Percentiles rank a stretch among this genome's conserved stretches.
phyloP scores from a whole-genome alignment of 2,797 vertebrate species.

The Phylloscopus collybita region DNA sequence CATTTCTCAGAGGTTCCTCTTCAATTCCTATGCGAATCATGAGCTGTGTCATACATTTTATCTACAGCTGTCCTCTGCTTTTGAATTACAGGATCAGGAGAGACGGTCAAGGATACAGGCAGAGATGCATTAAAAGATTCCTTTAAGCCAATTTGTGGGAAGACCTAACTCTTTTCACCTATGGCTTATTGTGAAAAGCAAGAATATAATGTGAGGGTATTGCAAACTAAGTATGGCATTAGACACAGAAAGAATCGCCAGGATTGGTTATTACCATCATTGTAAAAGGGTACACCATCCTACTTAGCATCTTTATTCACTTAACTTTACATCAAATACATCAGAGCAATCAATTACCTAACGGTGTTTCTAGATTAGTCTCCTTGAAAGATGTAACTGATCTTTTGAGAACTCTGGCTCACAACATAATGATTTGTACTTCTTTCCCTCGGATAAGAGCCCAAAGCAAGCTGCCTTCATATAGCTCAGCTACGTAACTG shows the following conservation, averaged over 20 bases:
- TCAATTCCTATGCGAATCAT: neutral
- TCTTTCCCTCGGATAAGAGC: neutral
- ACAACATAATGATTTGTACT: neutral
- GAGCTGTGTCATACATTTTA: neutral
- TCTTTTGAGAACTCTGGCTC: neutral
- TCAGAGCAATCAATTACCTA: neutral
- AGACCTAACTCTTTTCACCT: neutral
- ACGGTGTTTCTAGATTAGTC: neutral
- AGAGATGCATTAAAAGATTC: neutral
- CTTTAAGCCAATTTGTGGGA: neutral
- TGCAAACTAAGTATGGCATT: neutral
- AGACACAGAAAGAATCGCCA: neutral
- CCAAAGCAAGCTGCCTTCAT: neutral
- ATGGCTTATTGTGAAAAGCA: neutral
- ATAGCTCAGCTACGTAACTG: neutral
- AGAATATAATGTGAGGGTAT: neutral
- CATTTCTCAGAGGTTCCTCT: neutral
- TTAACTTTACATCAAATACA: neutral
- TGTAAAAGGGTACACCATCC: neutral
- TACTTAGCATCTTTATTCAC: neutral
- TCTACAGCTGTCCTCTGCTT: constrained; percentile 12
- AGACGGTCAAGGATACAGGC: neutral
- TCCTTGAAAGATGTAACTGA: neutral
- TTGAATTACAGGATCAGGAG: neutral
- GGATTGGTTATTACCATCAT: neutral